A percentile compares a stretch with the other conserved stretches of the same genome.
Conservation (phyloP, 2,797 vertebrate species). For the Esox masquinongy region DNA sequence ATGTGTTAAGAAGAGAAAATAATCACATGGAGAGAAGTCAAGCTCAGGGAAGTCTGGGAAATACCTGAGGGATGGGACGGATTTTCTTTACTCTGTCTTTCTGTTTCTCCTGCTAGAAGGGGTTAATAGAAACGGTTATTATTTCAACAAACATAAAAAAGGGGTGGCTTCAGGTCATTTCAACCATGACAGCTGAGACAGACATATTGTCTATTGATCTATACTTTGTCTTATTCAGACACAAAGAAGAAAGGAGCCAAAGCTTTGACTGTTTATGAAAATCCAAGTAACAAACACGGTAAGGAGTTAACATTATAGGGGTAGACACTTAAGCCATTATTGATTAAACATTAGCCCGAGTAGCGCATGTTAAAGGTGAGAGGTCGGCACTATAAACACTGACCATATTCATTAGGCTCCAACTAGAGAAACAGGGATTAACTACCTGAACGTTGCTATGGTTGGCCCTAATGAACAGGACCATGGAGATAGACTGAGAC, state of each 20-base stretch:
- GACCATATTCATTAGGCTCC: neutral
- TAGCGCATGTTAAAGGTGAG: neutral
- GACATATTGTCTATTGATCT: neutral
- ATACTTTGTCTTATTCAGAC: neutral
- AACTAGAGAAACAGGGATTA: neutral
- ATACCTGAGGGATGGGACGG: conserved; percentile 85
- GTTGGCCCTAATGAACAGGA: neutral
- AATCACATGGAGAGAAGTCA: conserved; percentile 25
- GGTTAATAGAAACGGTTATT: conserved; percentile 44
- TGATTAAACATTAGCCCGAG: neutral
- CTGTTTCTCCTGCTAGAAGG: conserved; percentile 88
- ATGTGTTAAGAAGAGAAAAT: conserved; percentile 1
- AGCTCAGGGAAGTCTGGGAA: conserved; percentile 56
- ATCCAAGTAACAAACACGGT: neutral
- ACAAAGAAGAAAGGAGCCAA: neutral
- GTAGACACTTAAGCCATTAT: neutral
- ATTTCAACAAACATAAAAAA: conserved; percentile 21
- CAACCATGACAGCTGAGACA: neutral
- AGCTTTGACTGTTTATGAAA: neutral
- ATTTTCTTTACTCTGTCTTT: conserved; percentile 86
- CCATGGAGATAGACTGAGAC: neutral
- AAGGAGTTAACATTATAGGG: conserved; percentile 3
- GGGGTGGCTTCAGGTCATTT: conserved; percentile 7
- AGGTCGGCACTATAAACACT: neutral
- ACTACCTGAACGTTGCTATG: neutral